These are phyloP conservation scores for Callionymus lyra DNA, from an alignment of 2,113 vertebrate genomes.

Conservation along the genomic window DNA sequence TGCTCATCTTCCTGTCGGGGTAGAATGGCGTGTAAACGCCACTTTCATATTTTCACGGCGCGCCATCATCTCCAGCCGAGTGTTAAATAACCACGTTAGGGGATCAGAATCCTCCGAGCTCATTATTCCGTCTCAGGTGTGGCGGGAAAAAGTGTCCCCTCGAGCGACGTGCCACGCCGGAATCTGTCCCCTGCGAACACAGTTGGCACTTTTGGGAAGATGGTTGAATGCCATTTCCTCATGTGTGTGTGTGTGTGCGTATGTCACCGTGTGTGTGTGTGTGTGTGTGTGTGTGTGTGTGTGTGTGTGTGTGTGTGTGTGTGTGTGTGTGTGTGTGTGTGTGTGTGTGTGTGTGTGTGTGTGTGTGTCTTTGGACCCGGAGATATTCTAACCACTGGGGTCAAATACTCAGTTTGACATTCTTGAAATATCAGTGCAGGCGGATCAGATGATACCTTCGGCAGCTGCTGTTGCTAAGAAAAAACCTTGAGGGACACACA, in stretches of 20 bases:
- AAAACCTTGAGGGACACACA: slow-evolving; percentile 47
- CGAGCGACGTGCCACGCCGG: slow-evolving; percentile 31
- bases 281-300: slow-evolving; percentile 11
- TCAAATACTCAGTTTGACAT: slow-evolving; percentile 48
- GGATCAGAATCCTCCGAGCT: slow-evolving; percentile 41
- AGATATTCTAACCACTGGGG: slow-evolving; percentile 38
- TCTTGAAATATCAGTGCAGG: slow-evolving; percentile 53
- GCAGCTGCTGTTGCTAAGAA: slow-evolving; percentile 69
- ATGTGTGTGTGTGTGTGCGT: slow-evolving; percentile 11
- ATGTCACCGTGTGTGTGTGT: slow-evolving; percentile 26
- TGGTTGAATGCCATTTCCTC: slow-evolving; percentile 48
- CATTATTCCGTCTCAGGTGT: slow-evolving; percentile 46
- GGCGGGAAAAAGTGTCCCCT: slow-evolving; percentile 45
- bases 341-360: slow-evolving; percentile 10
- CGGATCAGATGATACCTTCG: slow-evolving; percentile 46
- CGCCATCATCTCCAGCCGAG: slow-evolving; percentile 33
- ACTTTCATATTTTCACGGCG: background rate
- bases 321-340: too few species aligned
- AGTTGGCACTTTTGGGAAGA: slow-evolving; percentile 28
- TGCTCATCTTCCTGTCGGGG: background rate
- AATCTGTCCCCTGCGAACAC: slow-evolving; percentile 34
- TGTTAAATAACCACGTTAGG: slow-evolving; percentile 54
- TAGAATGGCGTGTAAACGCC: slow-evolving; percentile 21
- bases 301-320: slow-evolving; percentile 11
- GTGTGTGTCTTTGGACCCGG: slow-evolving; percentile 13